phyloP scores from a whole-genome alignment of 2,113 vertebrate species.

The Macaca mulatta region DNA sequence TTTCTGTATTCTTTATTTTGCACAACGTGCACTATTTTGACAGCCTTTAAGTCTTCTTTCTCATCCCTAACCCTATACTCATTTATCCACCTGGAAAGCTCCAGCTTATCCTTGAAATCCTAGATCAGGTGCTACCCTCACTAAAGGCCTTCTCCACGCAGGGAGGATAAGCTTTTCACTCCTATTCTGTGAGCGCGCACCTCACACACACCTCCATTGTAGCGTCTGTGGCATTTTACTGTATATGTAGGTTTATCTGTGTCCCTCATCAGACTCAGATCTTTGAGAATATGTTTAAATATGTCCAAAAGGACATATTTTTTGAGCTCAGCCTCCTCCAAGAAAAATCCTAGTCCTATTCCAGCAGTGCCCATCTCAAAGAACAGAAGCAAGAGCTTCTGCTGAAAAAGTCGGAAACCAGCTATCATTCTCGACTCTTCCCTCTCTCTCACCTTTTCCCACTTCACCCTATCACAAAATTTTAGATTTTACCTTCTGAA shows the following conservation, averaged over 20 bases:
- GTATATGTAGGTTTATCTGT: background rate
- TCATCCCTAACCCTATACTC: no score
- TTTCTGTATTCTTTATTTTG: background rate
- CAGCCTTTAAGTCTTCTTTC: background rate
- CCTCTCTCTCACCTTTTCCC: background rate
- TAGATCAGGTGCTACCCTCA: no score
- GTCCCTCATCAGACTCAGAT: background rate
- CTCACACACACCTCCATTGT: fast-evolving
- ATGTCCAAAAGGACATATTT: background rate
- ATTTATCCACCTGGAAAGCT: background rate
- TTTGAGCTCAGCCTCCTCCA: background rate
- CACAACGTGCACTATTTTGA: background rate
- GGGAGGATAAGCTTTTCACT: background rate
- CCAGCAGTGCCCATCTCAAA: background rate
- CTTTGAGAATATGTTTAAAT: background rate
- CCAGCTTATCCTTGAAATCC: background rate
- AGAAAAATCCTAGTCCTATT: background rate
- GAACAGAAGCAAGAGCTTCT: background rate
- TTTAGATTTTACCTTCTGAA: background rate
- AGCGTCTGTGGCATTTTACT: background rate
- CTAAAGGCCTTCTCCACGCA: background rate
- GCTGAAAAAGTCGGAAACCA: background rate
- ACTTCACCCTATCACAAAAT: background rate
- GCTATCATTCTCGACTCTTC: background rate
- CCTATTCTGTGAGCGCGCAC: background rate